Evolutionary conservation across 2,888 invertebrate genomes (phyloP), one percentile per base, ranked within the genome.

Genomic region (Microctonus hyperodae): DNA sequence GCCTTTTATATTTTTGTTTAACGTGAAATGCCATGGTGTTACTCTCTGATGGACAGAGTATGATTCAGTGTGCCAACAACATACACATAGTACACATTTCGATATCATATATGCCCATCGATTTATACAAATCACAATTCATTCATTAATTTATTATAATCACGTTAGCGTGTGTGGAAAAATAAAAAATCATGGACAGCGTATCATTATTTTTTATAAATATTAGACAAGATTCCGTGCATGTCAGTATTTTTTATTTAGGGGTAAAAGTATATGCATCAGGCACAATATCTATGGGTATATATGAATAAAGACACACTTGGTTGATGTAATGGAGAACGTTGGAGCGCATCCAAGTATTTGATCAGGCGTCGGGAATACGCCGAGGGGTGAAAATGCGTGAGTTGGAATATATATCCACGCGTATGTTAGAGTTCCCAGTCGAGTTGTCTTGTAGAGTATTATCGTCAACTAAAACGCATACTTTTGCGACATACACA

Each of bases 361-460:
- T 76, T 76, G 76, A 76, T 75, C 76, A 76, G 76, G 75, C 76
- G 72, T 69, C 69, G 70, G 56, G 44, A 57, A 65, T 64, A 53
- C 58, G 59, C 22, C 58, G 65, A 63, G 57, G 61, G 64, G 64
- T 51, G 44, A 44, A 44, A 44, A 44, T 44, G 68, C 69, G 68
- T 65, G 69, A 59, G 69, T 67, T 67, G 65, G 68, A 72, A 69
- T 71, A 70, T 64, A 69, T 44, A 44, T 44, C 13, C n/a, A 69
- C 73, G 62, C 79, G 79, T 79, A 77, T 79, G 81, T 70, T 78
- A 72, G 72, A 71, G 76, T 81, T 81, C 81, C 80, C 81, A 81
- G 76, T 60, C 63, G 44, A 6, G 16, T 61, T 44, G 58, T 58
- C 37, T 33, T 57, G 40, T 31, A 40, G 55, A 23, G 20, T 10